Percentiles rank a stretch among this genome's conserved stretches.
These are phyloP conservation scores for Listronotus oregonensis DNA, from an alignment of 1,140 invertebrate species.

Conservation along the genomic window DNA sequence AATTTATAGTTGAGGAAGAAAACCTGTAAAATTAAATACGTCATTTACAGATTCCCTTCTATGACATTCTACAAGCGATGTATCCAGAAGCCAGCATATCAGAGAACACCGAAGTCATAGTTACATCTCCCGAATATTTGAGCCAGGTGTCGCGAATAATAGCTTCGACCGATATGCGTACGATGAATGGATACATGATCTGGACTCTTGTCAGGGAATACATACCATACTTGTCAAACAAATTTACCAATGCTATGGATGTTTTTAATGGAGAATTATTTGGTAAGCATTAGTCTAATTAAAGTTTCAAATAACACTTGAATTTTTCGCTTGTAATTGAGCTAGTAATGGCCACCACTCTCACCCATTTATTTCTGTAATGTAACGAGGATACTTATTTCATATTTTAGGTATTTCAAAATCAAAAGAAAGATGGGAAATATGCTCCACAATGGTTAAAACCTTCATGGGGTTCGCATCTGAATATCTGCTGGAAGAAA, in stretches of 20 bases:
- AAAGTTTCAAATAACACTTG: too few species aligned
- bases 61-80: constrained; percentile 61
- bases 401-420: constrained; percentile 55
- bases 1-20: too few species aligned
- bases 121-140: constrained; percentile 62
- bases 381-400: neutral
- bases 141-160: constrained; percentile 61
- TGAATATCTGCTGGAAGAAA: constrained; percentile 59
- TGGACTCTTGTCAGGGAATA: constrained; percentile 64
- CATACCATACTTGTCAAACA: constrained; percentile 63
- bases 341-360: too few species aligned
- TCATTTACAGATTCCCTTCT: constrained; percentile 61
- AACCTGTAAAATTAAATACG: too few species aligned
- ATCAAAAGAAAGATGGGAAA: constrained; percentile 62
- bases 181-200: constrained; percentile 67
- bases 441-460: constrained; percentile 61
- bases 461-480: constrained; percentile 62
- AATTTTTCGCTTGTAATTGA: too few species aligned
- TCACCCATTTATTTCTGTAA: too few species aligned
- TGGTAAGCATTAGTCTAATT: constrained; percentile 54
- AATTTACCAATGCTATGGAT: constrained; percentile 60
- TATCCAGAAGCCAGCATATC: constrained; percentile 61
- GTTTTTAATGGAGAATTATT: constrained; percentile 60
- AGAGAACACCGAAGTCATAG: constrained; percentile 61
- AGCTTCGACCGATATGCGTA: constrained; percentile 62